Evolutionary conservation across 1,140 invertebrate species (phyloP).

Genomic region (Pachypsylla venusta): DNA sequence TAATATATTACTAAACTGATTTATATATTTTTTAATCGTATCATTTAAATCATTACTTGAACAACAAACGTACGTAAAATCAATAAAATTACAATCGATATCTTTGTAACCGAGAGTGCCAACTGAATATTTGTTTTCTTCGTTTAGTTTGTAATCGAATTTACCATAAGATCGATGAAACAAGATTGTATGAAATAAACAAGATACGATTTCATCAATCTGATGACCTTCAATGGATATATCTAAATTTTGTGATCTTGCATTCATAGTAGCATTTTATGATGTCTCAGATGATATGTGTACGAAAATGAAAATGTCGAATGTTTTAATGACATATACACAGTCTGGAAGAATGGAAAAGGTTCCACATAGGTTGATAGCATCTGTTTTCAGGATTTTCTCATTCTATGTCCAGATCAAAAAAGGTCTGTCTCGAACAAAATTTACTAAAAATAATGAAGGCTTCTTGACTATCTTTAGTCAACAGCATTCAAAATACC

Average conservation of each 20-base stretch:
- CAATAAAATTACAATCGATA: conserved; percentile 93
- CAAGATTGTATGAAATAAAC: conserved; percentile 88
- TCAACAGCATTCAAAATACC: no score
- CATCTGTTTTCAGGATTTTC: no score
- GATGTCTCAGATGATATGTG: no score
- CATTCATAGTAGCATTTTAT: conserved; percentile 55
- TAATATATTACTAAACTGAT: conserved; percentile 3
- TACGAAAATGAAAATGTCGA: no score
- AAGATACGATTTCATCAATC: conserved; percentile 84
- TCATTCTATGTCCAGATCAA: no score
- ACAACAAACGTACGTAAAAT: conserved; percentile 92
- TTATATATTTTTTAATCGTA: background rate
- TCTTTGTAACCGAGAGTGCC: conserved; percentile 89
- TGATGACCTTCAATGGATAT: conserved; percentile 81
- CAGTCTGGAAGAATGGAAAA: no score
- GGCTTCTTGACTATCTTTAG: no score
- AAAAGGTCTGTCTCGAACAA: no score
- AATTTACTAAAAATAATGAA: no score
- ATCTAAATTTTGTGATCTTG: conserved; percentile 72
- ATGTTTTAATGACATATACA: no score
- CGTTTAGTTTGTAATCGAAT: conserved; percentile 65
- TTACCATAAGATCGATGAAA: conserved; percentile 90
- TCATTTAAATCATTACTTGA: conserved; percentile 31
- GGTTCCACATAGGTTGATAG: no score
- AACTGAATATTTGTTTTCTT: conserved; percentile 85